A percentile compares a stretch with the other conserved stretches of the same genome.
Evolutionary conservation across 2,797 vertebrate genomes (phyloP).

Genomic region (Rallus crepitans): DNA sequence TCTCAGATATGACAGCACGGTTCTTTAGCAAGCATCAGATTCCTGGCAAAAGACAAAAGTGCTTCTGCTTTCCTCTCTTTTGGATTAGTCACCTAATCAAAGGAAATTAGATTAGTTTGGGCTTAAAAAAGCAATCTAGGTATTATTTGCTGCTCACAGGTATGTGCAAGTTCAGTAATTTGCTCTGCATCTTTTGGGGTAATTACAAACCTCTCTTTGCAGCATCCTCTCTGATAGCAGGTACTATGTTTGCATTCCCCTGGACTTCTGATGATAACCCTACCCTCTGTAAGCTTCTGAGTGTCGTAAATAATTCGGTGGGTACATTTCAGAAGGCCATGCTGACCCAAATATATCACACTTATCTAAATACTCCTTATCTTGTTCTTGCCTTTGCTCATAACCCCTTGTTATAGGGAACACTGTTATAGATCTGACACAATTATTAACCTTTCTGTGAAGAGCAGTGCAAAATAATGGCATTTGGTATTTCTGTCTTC

Average conservation of each 20-base stretch:
- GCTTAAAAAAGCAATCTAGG: neutral
- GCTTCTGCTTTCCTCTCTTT: neutral
- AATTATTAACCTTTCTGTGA: conserved; percentile 63
- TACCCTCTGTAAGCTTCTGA: neutral
- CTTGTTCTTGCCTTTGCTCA: conserved; percentile 49
- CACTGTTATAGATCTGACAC: conserved; percentile 42
- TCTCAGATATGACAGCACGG: rapidly evolving
- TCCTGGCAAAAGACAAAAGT: neutral
- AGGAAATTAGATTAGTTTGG: neutral
- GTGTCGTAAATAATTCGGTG: conserved; percentile 29
- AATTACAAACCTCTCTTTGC: neutral
- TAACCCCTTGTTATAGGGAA: conserved; percentile 34
- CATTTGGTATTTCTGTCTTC: conserved; percentile 42
- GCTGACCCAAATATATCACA: conserved; percentile 61
- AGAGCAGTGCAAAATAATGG: conserved; percentile 27
- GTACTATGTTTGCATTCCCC: neutral
- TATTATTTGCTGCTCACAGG: neutral
- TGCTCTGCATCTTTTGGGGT: neutral
- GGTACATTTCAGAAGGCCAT: conserved; percentile 26
- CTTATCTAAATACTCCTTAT: conserved; percentile 63
- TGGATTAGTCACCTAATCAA: neutral
- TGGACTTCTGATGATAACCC: conserved; percentile 8
- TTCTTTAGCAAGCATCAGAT: neutral
- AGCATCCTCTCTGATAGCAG: neutral
- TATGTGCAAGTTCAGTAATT: neutral